phyloP scores from a whole-genome alignment of 2,888 invertebrate species.

The Ophion obscuratus region DNA sequence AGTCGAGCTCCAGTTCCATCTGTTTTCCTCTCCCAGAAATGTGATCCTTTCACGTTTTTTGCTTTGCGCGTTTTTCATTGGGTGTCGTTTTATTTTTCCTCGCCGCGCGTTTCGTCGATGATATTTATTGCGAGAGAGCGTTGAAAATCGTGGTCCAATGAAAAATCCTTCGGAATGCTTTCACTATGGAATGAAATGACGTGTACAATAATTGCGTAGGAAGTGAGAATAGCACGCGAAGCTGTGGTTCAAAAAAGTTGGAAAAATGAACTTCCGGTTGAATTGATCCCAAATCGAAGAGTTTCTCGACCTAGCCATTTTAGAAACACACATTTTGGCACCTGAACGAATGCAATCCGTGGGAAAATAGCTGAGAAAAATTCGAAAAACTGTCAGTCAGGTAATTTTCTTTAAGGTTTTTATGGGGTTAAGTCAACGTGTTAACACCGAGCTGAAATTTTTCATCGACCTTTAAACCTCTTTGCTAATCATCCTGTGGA shows the following conservation, averaged over 20 bases:
- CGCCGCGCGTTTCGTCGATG: neutral
- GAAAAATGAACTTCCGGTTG: neutral
- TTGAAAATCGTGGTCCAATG: constrained; percentile 6
- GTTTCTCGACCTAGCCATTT: neutral
- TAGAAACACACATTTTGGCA: neutral
- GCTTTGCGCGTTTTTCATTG: constrained; percentile 11
- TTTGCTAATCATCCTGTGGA: no score
- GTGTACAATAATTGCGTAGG: neutral
- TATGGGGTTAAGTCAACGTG: no score
- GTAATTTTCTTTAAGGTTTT: neutral
- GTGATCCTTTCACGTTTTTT: neutral
- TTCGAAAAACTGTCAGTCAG: neutral
- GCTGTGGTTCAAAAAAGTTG: neutral
- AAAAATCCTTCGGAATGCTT: neutral
- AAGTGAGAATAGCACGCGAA: neutral
- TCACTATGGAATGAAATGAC: neutral
- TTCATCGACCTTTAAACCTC: no score
- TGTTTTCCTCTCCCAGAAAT: constrained; percentile 25
- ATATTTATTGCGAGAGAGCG: neutral
- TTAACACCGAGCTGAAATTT: no score
- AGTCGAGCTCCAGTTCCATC: constrained; percentile 20
- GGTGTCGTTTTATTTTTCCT: neutral
- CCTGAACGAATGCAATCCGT: neutral
- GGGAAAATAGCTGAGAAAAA: neutral
- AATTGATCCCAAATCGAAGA: neutral